Evolutionary conservation across 2,888 invertebrate genomes (phyloP).

Genomic region (Amphipoea oculea): DNA sequence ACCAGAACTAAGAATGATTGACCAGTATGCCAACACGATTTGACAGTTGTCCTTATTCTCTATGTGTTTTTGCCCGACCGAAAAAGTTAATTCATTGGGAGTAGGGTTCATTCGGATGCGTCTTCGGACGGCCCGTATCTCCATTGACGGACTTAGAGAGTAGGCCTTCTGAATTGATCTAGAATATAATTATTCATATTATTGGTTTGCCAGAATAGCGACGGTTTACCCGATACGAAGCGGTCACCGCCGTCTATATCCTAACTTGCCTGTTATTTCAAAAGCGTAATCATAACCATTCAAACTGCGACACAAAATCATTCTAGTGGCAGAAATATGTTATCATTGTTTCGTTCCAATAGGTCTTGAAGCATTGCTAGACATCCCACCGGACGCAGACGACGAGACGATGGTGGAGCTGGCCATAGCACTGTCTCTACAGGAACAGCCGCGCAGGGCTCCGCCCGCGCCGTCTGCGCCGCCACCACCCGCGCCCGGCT

Average conservation of each 20-base stretch:
- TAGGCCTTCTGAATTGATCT: too few species aligned
- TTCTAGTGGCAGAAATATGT: neutral
- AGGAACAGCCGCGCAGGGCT: conserved; percentile 40
- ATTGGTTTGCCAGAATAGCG: neutral
- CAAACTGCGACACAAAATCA: neutral
- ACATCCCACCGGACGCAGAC: conserved; percentile 98
- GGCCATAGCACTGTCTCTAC: conserved; percentile 43
- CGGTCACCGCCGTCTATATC: neutral
- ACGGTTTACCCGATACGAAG: neutral
- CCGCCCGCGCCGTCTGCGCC: conserved; percentile 35
- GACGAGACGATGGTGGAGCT: conserved; percentile 98
- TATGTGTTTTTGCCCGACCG: too few species aligned
- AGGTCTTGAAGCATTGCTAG: conserved; percentile 95
- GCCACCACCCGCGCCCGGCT: conserved; percentile 84
- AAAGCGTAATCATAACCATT: neutral
- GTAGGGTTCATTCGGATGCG: too few species aligned
- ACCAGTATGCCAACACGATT: too few species aligned
- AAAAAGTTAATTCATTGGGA: too few species aligned
- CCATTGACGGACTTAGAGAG: too few species aligned
- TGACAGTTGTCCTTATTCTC: too few species aligned
- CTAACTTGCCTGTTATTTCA: neutral
- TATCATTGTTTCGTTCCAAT: neutral
- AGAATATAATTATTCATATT: neutral
- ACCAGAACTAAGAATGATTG: too few species aligned
- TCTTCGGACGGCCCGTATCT: too few species aligned